Conservation (phyloP, 2,113 vertebrate genomes). For the Aptenodytes patagonicus region DNA sequence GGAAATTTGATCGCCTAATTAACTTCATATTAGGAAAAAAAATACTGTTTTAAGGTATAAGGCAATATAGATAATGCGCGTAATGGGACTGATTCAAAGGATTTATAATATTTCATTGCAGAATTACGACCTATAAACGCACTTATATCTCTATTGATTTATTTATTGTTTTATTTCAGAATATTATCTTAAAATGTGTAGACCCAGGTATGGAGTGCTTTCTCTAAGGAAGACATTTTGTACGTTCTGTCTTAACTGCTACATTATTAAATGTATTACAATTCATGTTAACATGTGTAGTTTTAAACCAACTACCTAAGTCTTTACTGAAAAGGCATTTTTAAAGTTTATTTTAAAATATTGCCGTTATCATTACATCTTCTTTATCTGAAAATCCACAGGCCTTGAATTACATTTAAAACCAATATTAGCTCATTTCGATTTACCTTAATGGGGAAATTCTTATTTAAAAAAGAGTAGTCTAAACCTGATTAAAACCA, state of each 20-base stretch:
- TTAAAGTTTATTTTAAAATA: constrained; percentile 29
- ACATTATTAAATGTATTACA: constrained; percentile 4
- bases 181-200: constrained; percentile 55
- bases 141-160: constrained; percentile 38
- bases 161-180: constrained; percentile 49
- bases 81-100: constrained; percentile 26
- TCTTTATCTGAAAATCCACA: constrained; percentile 40
- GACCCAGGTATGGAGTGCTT: constrained; percentile 48
- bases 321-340: background rate
- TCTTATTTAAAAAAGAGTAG: background rate
- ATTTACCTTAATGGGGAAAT: background rate
- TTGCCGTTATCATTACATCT: background rate
- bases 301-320: constrained; percentile 5
- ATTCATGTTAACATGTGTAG: constrained; percentile 3
- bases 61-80: constrained; percentile 24
- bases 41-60: background rate
- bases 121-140: background rate
- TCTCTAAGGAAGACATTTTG: constrained; percentile 71
- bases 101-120: constrained; percentile 43
- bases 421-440: constrained; percentile 9
- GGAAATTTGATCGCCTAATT: constrained; percentile 67
- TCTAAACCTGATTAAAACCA: background rate
- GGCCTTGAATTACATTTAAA: constrained; percentile 47
- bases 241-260: constrained; percentile 29
- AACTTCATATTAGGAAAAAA: constrained; percentile 56